Percentiles rank a stretch among this genome's conserved stretches.
These are phyloP conservation scores for Phyllotreta striolata DNA, from an alignment of 2,888 invertebrate genomes.

Conservation along the genomic window DNA sequence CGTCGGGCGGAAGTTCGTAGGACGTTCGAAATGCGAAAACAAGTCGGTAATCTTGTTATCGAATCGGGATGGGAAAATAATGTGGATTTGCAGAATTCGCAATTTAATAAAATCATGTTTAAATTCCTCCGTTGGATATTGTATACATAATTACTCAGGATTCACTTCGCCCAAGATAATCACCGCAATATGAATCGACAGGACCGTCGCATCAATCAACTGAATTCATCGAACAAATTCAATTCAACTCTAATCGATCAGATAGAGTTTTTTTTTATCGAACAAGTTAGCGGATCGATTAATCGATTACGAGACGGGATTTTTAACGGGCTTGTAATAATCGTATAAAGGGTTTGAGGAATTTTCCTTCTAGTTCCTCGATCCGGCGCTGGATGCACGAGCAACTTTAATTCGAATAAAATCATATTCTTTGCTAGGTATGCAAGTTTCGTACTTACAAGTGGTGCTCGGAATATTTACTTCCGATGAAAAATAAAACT, in stretches of 20 bases:
- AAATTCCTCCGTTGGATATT: constrained; percentile 46
- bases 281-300: background rate
- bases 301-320: too few relatives aligned
- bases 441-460: constrained; percentile 40
- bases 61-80: constrained; percentile 48
- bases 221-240: too few relatives aligned
- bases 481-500: constrained; percentile 38
- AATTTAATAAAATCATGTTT: constrained; percentile 52
- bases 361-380: too few relatives aligned
- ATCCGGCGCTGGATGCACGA: constrained; percentile 22
- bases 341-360: too few relatives aligned
- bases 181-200: constrained; percentile 36
- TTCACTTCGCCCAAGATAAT: constrained; percentile 47
- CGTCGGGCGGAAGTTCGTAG: constrained; percentile 21
- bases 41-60: constrained; percentile 50
- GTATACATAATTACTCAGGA: constrained; percentile 50
- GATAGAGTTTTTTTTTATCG: too few relatives aligned
- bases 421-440: constrained; percentile 42
- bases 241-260: too few relatives aligned
- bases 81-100: constrained; percentile 50
- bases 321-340: too few relatives aligned
- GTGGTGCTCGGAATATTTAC: constrained; percentile 42
- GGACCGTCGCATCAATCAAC: too few relatives aligned
- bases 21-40: constrained; percentile 35
- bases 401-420: constrained; percentile 36